Conservation (phyloP, 1,140 invertebrate genomes). For the Lepidurus packardi region DNA sequence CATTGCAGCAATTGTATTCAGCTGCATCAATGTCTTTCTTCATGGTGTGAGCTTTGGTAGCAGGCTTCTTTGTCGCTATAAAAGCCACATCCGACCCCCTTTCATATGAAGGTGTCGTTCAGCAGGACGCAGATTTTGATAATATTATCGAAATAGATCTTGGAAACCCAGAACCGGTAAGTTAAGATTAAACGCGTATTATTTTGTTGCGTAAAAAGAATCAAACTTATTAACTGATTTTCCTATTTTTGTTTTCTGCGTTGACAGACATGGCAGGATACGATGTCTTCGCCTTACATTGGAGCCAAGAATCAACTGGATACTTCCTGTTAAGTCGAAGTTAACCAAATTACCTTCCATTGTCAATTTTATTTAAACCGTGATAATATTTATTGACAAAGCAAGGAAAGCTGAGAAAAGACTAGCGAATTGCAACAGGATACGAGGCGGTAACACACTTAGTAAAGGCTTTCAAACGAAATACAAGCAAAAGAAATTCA, state of each 20-base stretch:
- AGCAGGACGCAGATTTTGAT: not conserved
- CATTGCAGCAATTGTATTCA: not conserved
- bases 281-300: conserved; percentile 45
- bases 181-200: not conserved
- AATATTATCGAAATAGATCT: not conserved
- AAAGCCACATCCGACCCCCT: not conserved
- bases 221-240: conserved; percentile 23
- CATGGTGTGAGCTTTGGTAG: not conserved
- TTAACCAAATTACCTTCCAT: too few species aligned
- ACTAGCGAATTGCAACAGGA: too few species aligned
- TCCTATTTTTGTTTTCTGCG: conserved; percentile 29
- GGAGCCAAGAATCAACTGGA: too few species aligned
- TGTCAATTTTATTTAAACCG: too few species aligned
- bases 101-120: not conserved
- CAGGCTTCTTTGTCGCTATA: not conserved
- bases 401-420: too few species aligned
- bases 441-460: too few species aligned
- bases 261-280: conserved; percentile 56
- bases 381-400: too few species aligned
- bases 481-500: too few species aligned
- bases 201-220: conserved; percentile 27
- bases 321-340: too few species aligned
- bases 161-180: not conserved
- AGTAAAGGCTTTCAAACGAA: too few species aligned
- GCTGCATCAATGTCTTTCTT: not conserved